Conservation (phyloP, 1,140 invertebrate genomes). For the Drosophila ficusphila region DNA sequence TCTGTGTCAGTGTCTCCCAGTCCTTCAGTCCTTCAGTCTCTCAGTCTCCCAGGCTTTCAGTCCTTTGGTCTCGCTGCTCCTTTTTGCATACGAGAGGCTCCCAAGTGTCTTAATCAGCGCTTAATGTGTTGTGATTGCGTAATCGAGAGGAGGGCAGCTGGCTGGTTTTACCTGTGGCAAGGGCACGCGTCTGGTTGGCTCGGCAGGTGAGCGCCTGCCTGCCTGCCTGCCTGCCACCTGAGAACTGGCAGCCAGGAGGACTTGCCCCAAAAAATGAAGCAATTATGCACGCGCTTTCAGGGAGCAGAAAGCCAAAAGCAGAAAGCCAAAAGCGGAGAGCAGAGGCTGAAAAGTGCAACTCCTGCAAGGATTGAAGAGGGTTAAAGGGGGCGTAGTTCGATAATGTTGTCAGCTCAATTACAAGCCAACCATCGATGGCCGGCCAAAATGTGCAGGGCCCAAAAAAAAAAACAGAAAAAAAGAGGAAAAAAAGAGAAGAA, state of each 20-base stretch:
- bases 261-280: conserved; percentile 12
- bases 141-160: conserved; percentile 38
- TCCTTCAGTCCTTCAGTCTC: neutral
- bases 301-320: neutral
- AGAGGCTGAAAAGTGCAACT: too few species aligned
- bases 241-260: neutral
- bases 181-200: conserved; percentile 9
- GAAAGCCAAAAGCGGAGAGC: too few species aligned
- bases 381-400: conserved; percentile 31
- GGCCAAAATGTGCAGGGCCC: neutral
- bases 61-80: neutral
- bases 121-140: conserved; percentile 72
- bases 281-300: conserved; percentile 13
- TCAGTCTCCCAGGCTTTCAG: neutral
- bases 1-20: conserved; percentile 18
- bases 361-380: too few species aligned
- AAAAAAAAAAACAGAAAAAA: too few species aligned
- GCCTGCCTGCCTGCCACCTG: conserved; percentile 17
- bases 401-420: conserved; percentile 58
- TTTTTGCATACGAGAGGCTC: conserved; percentile 37
- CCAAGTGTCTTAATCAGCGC: conserved; percentile 70
- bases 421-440: conserved; percentile 16
- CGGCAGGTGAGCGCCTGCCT: neutral
- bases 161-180: conserved; percentile 7
- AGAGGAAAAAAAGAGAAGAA: conserved; percentile 16